phyloP scores from a whole-genome alignment of 2,113 vertebrate species.

The Eptesicus fuscus region DNA sequence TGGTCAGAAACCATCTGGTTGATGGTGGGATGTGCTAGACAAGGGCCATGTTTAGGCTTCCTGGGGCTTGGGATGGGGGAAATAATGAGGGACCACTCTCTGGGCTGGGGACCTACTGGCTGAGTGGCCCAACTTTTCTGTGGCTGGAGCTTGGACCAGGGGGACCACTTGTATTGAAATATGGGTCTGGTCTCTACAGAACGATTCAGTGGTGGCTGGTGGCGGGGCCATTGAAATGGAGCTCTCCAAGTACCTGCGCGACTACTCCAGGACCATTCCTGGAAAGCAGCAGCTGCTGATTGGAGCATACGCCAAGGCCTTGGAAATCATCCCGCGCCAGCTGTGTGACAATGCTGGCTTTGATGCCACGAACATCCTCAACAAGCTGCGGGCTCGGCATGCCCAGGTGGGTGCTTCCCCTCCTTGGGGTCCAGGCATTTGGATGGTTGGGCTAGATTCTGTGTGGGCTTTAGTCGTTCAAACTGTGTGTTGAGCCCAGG shows the following conservation, averaged over 20 bases:
- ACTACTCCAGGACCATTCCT: slow-evolving; percentile 96
- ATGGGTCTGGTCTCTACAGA: slow-evolving; percentile 79
- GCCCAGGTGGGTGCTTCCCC: slow-evolving; percentile 87
- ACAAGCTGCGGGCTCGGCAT: slow-evolving; percentile 97
- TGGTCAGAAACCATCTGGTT: not conserved
- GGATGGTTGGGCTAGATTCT: not conserved
- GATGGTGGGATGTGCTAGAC: not conserved
- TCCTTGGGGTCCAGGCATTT: not conserved
- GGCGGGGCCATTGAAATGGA: slow-evolving; percentile 99
- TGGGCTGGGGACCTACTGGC: not conserved
- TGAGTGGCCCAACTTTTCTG: not conserved
- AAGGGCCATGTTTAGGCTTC: not conserved
- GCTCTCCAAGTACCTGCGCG: slow-evolving; percentile 94
- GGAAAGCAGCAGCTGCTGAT: slow-evolving; percentile 98
- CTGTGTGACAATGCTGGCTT: slow-evolving; percentile 98
- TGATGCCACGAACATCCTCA: slow-evolving; percentile 98
- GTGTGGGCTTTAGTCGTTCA: not conserved
- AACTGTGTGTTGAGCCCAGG: not conserved
- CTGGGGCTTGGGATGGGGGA: not conserved
- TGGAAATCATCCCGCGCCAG: slow-evolving; percentile 97
- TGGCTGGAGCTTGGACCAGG: not conserved
- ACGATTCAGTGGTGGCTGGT: slow-evolving; percentile 94
- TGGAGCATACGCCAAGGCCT: slow-evolving; percentile 95
- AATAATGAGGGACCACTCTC: not conserved
- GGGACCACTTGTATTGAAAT: not conserved